Evolutionary conservation across 1,140 invertebrate species (phyloP).

Genomic region (Whitmania pigra): DNA sequence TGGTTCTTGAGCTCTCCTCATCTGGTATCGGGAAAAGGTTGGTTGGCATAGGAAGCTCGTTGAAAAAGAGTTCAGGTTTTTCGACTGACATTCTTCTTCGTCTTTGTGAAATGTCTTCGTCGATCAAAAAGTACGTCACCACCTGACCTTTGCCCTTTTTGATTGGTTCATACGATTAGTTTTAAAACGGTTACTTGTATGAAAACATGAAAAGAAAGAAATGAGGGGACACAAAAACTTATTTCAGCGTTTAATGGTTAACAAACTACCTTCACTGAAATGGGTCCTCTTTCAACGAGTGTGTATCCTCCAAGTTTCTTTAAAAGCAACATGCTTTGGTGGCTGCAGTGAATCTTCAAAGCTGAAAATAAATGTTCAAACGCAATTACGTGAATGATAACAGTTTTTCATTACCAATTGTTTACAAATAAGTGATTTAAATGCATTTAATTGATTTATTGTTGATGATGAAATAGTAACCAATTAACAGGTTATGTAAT

Average conservation of each 20-base stretch:
- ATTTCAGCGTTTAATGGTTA: background rate
- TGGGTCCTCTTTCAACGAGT: slow-evolving; percentile 64
- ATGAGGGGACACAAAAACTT: background rate
- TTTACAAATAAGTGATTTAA: too few relatives aligned
- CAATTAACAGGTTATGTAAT: too few relatives aligned
- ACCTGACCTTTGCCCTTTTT: slow-evolving; percentile 64
- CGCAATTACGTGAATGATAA: too few relatives aligned
- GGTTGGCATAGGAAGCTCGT: background rate
- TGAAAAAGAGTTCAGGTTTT: slow-evolving; percentile 13
- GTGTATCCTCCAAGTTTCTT: slow-evolving; percentile 66
- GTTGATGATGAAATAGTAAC: too few relatives aligned
- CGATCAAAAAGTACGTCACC: slow-evolving; percentile 70
- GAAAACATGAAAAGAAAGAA: background rate
- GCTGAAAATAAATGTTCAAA: slow-evolving; percentile 43
- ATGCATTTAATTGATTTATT: too few relatives aligned
- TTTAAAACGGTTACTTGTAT: background rate
- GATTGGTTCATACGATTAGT: slow-evolving; percentile 14
- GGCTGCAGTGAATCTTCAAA: slow-evolving; percentile 71
- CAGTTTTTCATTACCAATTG: too few relatives aligned
- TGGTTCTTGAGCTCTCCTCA: background rate
- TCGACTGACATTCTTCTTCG: slow-evolving; percentile 15
- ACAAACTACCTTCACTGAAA: slow-evolving; percentile 63
- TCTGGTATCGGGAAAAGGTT: slow-evolving; percentile 2
- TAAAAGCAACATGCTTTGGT: slow-evolving; percentile 55
- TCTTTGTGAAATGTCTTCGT: slow-evolving; percentile 49